Percentiles rank a stretch among this genome's conserved stretches.
Conservation (phyloP, 2,113 vertebrate species). For the Mustela lutreola region DNA sequence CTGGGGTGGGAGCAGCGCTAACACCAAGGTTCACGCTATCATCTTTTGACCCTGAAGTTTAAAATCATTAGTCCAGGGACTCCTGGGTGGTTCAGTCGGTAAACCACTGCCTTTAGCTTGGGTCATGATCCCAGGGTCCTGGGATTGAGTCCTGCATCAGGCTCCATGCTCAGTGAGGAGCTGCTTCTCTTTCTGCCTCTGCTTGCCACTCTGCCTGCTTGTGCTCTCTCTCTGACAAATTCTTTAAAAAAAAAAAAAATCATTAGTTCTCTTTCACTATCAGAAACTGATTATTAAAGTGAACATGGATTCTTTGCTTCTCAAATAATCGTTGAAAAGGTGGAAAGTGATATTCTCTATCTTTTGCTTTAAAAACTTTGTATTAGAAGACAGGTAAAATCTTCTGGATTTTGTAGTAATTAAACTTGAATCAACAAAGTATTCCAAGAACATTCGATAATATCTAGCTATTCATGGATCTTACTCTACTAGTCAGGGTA, state of each 20-base stretch:
- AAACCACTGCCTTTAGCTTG: no score
- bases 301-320: background rate
- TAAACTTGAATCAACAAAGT: constrained; percentile 25
- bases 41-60: background rate
- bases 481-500: constrained; percentile 3
- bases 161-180: no score
- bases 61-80: background rate
- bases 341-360: background rate
- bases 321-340: background rate
- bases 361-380: background rate
- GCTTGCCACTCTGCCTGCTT: no score
- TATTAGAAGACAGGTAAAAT: background rate
- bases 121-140: no score
- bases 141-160: no score
- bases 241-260: background rate
- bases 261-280: background rate
- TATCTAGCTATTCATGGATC: background rate
- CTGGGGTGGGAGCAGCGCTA: background rate
- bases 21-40: background rate
- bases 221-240: no score
- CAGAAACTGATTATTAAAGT: background rate
- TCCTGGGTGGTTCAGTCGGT: no score
- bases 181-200: no score
- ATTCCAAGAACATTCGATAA: constrained; percentile 24
- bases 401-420: background rate